phyloP scores from a whole-genome alignment of 2,113 vertebrate species.

The Verasper variegatus region DNA sequence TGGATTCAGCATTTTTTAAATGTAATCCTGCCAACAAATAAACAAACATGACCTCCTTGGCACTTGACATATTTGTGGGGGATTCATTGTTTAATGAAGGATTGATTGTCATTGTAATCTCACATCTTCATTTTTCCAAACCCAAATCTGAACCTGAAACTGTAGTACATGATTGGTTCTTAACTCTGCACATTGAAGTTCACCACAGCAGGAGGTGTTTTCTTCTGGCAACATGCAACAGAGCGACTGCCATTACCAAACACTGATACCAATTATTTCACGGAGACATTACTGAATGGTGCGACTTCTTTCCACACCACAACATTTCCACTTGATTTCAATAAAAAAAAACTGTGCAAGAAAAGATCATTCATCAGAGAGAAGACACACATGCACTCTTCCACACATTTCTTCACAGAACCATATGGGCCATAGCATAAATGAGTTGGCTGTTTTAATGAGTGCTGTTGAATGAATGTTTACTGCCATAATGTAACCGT shows the following conservation, averaged over 20 bases:
- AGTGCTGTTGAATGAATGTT: slow-evolving; percentile 61
- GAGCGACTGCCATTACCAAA: neutral
- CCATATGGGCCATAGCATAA: slow-evolving; percentile 70
- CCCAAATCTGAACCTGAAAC: neutral
- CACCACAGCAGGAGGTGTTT: neutral
- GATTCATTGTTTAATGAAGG: no score
- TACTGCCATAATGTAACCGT: slow-evolving; percentile 44
- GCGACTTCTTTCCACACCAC: slow-evolving; percentile 6
- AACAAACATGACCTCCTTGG: no score
- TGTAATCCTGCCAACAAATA: no score
- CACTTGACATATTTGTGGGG: no score
- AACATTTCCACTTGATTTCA: slow-evolving; percentile 33
- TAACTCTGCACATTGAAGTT: neutral
- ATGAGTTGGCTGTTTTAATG: slow-evolving; percentile 64
- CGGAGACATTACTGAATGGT: slow-evolving; percentile 1
- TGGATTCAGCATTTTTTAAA: no score
- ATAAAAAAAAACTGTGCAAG: slow-evolving; percentile 33
- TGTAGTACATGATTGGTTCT: neutral
- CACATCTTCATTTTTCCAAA: neutral
- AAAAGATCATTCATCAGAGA: slow-evolving; percentile 36
- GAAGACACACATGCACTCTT: slow-evolving; percentile 10
- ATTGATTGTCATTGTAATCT: neutral
- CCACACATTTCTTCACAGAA: slow-evolving; percentile 15
- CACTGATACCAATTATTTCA: slow-evolving; percentile 37
- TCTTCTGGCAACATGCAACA: slow-evolving; percentile 13